These are phyloP conservation scores for Atopsyche davidsoni DNA, from an alignment of 1,140 invertebrate species.

Conservation along the genomic window DNA sequence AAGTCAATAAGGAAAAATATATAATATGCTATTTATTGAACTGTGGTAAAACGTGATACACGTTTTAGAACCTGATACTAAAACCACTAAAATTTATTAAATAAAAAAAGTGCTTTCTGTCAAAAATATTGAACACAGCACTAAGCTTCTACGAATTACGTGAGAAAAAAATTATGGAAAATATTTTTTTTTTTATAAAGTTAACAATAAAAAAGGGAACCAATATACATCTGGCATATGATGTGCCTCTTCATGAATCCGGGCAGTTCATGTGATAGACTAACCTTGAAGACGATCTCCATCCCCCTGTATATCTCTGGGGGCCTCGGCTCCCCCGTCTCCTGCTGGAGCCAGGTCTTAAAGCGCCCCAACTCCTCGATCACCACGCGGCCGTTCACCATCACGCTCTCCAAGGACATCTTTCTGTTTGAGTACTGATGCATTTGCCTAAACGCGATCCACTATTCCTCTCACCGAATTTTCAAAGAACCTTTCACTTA, in stretches of 20 bases:
- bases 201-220: neutral
- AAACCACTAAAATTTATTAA: too few relatives aligned
- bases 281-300: constrained; percentile 22
- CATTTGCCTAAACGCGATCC: too few relatives aligned
- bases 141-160: too few relatives aligned
- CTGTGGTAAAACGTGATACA: too few relatives aligned
- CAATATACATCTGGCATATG: neutral
- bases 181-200: neutral
- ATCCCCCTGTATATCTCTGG: constrained; percentile 20
- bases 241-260: neutral
- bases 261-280: neutral
- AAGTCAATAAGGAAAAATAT: too few relatives aligned
- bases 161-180: constrained; percentile 6
- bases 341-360: constrained; percentile 26
- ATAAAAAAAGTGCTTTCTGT: too few relatives aligned
- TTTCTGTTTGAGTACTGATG: too few relatives aligned
- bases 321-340: constrained; percentile 16
- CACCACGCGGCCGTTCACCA: constrained; percentile 23
- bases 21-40: too few relatives aligned
- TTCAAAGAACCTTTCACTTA: too few relatives aligned
- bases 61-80: too few relatives aligned
- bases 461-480: too few relatives aligned
- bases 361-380: constrained; percentile 26
- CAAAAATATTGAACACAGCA: too few relatives aligned
- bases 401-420: constrained; percentile 25